Conservation (phyloP, 2,888 invertebrate species). For the Teleiodes luculella region DNA sequence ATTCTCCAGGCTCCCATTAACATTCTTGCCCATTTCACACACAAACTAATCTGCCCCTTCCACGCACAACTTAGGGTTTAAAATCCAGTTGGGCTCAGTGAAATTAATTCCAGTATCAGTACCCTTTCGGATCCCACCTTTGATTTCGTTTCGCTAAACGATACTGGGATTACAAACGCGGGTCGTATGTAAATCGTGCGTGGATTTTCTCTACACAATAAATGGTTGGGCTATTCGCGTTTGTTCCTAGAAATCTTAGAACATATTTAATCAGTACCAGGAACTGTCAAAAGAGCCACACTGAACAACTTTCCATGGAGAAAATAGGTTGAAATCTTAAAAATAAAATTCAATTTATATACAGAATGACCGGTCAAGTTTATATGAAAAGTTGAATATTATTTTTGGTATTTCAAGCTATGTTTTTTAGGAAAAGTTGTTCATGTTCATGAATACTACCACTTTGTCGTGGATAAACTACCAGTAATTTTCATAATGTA, state of each 20-base stretch:
- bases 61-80: neutral
- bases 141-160: conserved; percentile 22
- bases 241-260: neutral
- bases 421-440: no score
- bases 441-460: no score
- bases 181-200: conserved; percentile 25
- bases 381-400: no score
- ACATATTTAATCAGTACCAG: no score
- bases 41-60: neutral
- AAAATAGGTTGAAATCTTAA: no score
- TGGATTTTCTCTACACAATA: conserved; percentile 25
- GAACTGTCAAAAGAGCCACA: no score
- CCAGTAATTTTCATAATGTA: no score
- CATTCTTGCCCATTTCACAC: neutral
- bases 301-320: no score
- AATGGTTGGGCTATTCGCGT: conserved; percentile 12
- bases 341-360: no score
- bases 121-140: conserved; percentile 17
- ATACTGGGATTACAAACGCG: conserved; percentile 20
- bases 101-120: conserved; percentile 17
- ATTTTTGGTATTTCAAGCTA: no score
- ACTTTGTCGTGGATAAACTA: no score
- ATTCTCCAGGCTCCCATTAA: neutral
- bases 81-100: neutral
- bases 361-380: no score